Conservation (phyloP, 2,113 vertebrate genomes). For the Naja naja region DNA sequence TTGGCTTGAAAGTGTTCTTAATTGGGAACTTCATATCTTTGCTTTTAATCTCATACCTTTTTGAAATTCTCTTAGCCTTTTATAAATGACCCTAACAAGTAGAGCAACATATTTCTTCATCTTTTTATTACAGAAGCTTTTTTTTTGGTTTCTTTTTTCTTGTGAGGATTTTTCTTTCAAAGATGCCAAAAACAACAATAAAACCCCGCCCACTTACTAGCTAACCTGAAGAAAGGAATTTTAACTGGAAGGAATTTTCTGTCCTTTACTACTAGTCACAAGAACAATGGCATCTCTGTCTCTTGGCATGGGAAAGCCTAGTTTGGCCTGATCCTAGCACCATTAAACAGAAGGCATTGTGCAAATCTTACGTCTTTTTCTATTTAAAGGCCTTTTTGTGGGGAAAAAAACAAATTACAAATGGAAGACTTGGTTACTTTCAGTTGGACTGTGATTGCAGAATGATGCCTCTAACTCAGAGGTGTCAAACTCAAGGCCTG, state of each 20-base stretch:
- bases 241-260: background rate
- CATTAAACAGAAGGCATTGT: background rate
- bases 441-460: background rate
- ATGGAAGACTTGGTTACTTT: background rate
- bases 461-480: background rate
- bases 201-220: background rate
- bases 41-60: background rate
- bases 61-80: background rate
- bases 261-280: background rate
- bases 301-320: background rate
- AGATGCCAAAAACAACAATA: background rate
- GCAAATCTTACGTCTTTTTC: background rate
- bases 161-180: background rate
- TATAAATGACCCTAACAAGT: background rate
- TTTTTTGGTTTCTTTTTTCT: background rate
- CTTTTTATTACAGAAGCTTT: background rate
- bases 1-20: background rate
- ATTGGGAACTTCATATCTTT: too few relatives aligned
- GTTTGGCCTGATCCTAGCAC: background rate
- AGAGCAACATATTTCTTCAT: background rate
- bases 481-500: too few relatives aligned
- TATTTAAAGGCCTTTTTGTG: background rate
- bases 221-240: background rate
- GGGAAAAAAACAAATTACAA: background rate
- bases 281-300: background rate